Evolutionary conservation across 1,140 invertebrate genomes (phyloP).

Genomic region (Whitmania pigra): DNA sequence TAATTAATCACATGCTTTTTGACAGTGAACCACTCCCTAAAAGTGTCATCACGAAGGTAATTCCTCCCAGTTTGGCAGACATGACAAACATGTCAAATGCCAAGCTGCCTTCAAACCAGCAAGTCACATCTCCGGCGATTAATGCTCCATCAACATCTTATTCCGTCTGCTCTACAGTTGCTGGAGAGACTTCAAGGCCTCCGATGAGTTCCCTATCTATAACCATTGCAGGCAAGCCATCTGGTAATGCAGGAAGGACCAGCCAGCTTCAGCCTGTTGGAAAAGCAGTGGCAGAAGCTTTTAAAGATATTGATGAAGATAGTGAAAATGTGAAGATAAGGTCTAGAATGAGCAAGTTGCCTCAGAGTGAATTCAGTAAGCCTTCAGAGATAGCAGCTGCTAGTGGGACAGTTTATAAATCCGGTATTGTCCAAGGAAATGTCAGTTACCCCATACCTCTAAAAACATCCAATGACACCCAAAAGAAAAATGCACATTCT

Average conservation of each 20-base stretch:
- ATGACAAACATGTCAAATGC: background rate
- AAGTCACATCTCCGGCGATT: background rate
- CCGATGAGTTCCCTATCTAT: background rate
- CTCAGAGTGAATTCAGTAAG: background rate
- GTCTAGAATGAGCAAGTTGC: slow-evolving; percentile 11
- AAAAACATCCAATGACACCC: background rate
- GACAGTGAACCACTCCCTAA: background rate
- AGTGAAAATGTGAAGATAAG: background rate
- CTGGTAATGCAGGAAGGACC: background rate
- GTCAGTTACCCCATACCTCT: slow-evolving; percentile 1
- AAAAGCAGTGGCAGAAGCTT: slow-evolving; percentile 6
- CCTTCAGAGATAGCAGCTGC: background rate
- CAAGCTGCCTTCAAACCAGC: background rate
- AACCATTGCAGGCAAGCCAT: background rate
- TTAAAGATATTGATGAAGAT: slow-evolving; percentile 6
- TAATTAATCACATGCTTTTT: no score
- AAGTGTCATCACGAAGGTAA: background rate
- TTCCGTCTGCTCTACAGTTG: no score
- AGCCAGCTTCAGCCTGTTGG: slow-evolving; percentile 10
- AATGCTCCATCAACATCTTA: background rate
- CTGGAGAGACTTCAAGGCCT: background rate
- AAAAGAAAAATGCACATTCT: background rate
- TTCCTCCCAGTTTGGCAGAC: background rate
- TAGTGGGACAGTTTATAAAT: background rate
- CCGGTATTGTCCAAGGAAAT: slow-evolving; percentile 3